Percentiles rank a stretch among this genome's conserved stretches.
phyloP scores from a whole-genome alignment of 2,113 vertebrate genomes.

The Agapornis roseicollis region DNA sequence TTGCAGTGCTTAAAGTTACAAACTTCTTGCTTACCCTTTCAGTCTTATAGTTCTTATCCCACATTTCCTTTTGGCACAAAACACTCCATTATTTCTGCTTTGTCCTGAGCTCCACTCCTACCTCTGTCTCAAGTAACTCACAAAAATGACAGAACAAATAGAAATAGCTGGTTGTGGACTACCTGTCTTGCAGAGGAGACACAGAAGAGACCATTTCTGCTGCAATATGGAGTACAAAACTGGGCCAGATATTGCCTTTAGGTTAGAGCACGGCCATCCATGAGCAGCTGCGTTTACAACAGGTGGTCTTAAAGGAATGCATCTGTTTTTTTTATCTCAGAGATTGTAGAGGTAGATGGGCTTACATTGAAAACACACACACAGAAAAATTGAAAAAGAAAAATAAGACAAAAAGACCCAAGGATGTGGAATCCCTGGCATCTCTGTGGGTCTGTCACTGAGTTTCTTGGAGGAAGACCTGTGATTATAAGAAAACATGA shows the following conservation, averaged over 20 bases:
- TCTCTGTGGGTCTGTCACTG: neutral
- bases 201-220: neutral
- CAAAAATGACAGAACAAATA: conserved; percentile 40
- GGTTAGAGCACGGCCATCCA: neutral
- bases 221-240: neutral
- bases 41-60: conserved; percentile 65
- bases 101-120: conserved; percentile 19
- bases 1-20: conserved; percentile 26
- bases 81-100: conserved; percentile 28
- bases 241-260: neutral
- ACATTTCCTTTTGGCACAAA: conserved; percentile 64
- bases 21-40: conserved; percentile 63
- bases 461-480: neutral
- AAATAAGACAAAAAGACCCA: too few relatives aligned
- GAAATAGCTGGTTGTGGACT: conserved; percentile 8
- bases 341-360: neutral
- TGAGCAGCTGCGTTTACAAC: neutral
- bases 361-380: neutral
- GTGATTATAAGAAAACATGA: neutral
- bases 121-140: conserved; percentile 8
- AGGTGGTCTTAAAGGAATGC: neutral
- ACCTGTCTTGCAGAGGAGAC: neutral
- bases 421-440: neutral
- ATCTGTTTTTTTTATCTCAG: neutral
- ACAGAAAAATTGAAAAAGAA: neutral